A percentile compares a stretch with the other conserved stretches of the same genome.
Evolutionary conservation across 2,113 vertebrate genomes (phyloP).

Genomic region (Calyptommatus sinebrachiatus): DNA sequence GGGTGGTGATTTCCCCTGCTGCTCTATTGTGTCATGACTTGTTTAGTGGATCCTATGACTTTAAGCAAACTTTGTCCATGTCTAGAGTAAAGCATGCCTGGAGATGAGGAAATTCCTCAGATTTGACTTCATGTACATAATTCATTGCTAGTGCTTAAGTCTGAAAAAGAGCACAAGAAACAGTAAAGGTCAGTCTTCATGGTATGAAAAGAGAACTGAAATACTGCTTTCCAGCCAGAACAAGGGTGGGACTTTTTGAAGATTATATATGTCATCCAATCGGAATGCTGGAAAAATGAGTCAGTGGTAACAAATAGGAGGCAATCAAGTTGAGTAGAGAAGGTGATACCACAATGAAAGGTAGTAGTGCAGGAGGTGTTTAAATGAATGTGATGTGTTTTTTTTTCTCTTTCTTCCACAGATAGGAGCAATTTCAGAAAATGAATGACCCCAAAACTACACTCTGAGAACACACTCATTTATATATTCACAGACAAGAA

Average conservation of each 20-base stretch:
- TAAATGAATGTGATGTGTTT: too few relatives aligned
- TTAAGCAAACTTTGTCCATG: neutral
- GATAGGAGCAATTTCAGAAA: too few relatives aligned
- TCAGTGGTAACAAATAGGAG: too few relatives aligned
- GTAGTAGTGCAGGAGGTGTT: too few relatives aligned
- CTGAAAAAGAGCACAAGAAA: neutral
- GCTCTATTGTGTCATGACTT: neutral
- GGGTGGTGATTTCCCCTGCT: neutral
- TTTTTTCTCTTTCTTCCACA: too few relatives aligned
- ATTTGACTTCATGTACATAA: neutral
- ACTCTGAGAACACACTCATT: too few relatives aligned
- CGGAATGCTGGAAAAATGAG: too few relatives aligned
- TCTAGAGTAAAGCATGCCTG: neutral
- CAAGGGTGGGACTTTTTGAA: neutral
- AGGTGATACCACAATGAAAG: too few relatives aligned
- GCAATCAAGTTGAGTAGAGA: too few relatives aligned
- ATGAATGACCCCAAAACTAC: too few relatives aligned
- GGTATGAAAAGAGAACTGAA: neutral
- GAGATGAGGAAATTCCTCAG: neutral
- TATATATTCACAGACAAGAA: too few relatives aligned
- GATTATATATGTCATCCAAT: too few relatives aligned
- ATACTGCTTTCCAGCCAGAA: neutral
- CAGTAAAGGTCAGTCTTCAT: neutral
- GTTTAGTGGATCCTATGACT: neutral
- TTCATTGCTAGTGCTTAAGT: neutral